These are phyloP conservation scores for Anisognathus igniventris DNA, from an alignment of 2,797 vertebrate genomes.

Conservation along the genomic window DNA sequence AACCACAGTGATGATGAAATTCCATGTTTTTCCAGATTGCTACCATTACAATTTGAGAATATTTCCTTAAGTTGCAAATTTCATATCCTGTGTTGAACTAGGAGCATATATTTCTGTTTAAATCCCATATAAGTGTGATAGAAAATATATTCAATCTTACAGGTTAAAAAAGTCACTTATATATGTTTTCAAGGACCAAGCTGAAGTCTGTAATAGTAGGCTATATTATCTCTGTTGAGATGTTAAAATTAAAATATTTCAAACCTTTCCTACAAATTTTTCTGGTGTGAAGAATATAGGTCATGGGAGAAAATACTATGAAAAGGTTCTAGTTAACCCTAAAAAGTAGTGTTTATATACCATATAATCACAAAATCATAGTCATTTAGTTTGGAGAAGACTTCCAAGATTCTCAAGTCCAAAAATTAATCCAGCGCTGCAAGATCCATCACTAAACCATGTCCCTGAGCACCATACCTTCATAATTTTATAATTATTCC, in stretches of 20 bases:
- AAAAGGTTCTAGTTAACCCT: background rate
- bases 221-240: background rate
- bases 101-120: background rate
- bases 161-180: background rate
- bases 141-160: background rate
- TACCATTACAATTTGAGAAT: background rate
- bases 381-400: background rate
- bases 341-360: background rate
- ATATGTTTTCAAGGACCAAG: background rate
- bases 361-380: background rate
- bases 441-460: background rate
- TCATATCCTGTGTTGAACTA: background rate
- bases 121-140: background rate
- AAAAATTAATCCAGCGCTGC: background rate
- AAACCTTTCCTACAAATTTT: background rate
- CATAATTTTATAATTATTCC: background rate
- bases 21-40: background rate
- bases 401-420: background rate
- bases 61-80: background rate
- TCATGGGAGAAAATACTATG: background rate
- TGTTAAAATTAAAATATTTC: background rate
- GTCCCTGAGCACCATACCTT: background rate
- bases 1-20: background rate
- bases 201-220: fast-evolving
- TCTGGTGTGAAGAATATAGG: background rate